A percentile compares a stretch with the other conserved stretches of the same genome.
Conservation (phyloP, 2,113 vertebrate genomes). For the Carlito syrichta region DNA sequence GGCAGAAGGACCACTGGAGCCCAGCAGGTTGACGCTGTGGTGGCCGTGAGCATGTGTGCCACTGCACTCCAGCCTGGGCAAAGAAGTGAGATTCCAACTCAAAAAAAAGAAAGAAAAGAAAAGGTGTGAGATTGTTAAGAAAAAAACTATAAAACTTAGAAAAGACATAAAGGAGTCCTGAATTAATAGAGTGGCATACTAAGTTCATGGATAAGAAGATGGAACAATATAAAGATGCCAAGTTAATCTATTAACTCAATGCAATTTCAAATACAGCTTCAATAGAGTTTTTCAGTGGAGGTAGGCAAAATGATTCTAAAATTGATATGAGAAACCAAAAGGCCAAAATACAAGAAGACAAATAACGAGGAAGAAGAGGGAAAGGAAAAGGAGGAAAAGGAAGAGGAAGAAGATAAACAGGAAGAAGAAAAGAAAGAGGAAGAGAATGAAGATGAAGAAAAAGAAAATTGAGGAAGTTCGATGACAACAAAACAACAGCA, state of each 20-base stretch:
- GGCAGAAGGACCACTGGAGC: no score
- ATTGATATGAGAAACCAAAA: background rate
- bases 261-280: background rate
- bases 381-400: background rate
- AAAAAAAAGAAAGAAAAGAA: no score
- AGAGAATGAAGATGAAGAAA: background rate
- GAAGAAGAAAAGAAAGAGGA: background rate
- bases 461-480: background rate
- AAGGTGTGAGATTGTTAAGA: background rate
- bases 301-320: background rate
- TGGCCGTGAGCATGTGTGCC: no score
- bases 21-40: no score
- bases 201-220: background rate
- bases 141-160: constrained; percentile 8
- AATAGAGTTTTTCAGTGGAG: background rate
- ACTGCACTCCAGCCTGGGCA: no score
- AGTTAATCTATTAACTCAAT: background rate
- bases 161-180: background rate
- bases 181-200: background rate
- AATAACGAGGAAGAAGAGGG: background rate
- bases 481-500: background rate
- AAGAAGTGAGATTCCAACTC: no score
- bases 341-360: background rate
- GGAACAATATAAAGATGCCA: background rate
- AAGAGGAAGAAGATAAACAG: background rate